Evolutionary conservation across 1,140 invertebrate species (phyloP).

Genomic region (Ptiloglossa arizonensis): DNA sequence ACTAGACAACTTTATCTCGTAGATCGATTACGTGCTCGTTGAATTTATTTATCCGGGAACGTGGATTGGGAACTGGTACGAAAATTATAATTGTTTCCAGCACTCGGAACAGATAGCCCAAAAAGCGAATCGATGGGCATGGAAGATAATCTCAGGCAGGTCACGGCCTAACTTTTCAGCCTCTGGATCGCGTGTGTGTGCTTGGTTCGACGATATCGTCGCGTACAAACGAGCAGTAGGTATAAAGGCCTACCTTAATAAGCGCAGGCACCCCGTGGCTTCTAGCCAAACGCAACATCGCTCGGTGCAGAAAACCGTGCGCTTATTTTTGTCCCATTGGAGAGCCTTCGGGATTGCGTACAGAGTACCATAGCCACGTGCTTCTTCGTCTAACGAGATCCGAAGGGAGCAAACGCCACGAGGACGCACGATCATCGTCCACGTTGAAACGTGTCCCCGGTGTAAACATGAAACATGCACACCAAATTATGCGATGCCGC

Average conservation of each 20-base stretch:
- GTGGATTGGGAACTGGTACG: no score
- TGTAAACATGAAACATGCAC: not conserved
- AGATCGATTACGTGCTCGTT: no score
- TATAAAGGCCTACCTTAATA: slow-evolving; percentile 42
- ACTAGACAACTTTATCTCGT: no score
- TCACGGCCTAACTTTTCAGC: slow-evolving; percentile 28
- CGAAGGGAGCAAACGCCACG: not conserved
- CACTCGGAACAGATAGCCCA: not conserved
- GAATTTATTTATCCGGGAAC: no score
- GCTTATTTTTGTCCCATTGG: slow-evolving; percentile 40
- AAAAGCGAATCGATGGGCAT: slow-evolving; percentile 14
- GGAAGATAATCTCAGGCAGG: slow-evolving; percentile 22
- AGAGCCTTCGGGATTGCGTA: slow-evolving; percentile 30
- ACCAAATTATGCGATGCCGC: not conserved
- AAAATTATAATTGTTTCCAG: not conserved
- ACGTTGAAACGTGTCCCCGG: not conserved
- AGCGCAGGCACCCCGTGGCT: slow-evolving; percentile 37
- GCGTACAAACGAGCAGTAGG: slow-evolving; percentile 22
- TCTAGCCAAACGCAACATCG: slow-evolving; percentile 27
- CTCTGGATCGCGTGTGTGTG: slow-evolving; percentile 27
- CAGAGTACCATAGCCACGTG: slow-evolving; percentile 20
- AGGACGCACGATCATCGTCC: not conserved
- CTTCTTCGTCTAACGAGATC: slow-evolving; percentile 6
- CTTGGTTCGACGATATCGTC: slow-evolving; percentile 24
- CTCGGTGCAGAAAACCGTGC: slow-evolving; percentile 8